phyloP scores from a whole-genome alignment of 1,140 invertebrate species.

The Orius laevigatus region DNA sequence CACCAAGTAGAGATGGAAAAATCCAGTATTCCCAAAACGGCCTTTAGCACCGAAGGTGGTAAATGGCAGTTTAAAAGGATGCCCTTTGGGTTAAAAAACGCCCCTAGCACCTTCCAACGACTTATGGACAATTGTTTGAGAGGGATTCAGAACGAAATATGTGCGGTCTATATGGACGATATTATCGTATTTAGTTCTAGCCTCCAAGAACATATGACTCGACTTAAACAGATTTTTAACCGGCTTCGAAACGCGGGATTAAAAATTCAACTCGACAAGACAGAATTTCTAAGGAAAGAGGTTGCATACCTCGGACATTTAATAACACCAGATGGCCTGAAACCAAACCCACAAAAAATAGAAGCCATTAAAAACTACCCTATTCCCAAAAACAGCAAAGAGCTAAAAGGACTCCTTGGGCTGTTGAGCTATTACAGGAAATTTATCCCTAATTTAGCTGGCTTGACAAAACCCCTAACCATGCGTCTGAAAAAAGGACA shows the following conservation, averaged over 20 bases:
- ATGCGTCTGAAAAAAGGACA: slow-evolving; percentile 22
- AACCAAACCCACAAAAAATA: slow-evolving; percentile 23
- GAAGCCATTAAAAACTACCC: slow-evolving; percentile 22
- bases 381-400: slow-evolving; percentile 21
- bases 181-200: slow-evolving; percentile 24
- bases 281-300: slow-evolving; percentile 22
- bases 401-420: slow-evolving; percentile 25
- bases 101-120: slow-evolving; percentile 30
- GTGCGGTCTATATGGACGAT: slow-evolving; percentile 30
- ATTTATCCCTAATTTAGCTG: slow-evolving; percentile 24
- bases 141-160: slow-evolving; percentile 3
- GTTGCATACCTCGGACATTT: slow-evolving; percentile 24
- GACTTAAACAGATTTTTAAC: slow-evolving; percentile 20
- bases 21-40: slow-evolving; percentile 28
- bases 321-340: slow-evolving; percentile 22
- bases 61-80: slow-evolving; percentile 28
- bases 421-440: slow-evolving; percentile 25
- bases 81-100: slow-evolving; percentile 29
- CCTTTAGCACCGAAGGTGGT: slow-evolving; percentile 26
- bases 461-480: slow-evolving; percentile 23
- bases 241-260: slow-evolving; percentile 15
- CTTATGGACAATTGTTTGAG: slow-evolving; percentile 21
- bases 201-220: slow-evolving; percentile 24
- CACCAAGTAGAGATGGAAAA: slow-evolving; percentile 30
- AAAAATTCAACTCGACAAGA: slow-evolving; percentile 20